Base-by-base conservation (phyloP, 1,140 invertebrate species). In the Pachypsylla venusta region DNA sequence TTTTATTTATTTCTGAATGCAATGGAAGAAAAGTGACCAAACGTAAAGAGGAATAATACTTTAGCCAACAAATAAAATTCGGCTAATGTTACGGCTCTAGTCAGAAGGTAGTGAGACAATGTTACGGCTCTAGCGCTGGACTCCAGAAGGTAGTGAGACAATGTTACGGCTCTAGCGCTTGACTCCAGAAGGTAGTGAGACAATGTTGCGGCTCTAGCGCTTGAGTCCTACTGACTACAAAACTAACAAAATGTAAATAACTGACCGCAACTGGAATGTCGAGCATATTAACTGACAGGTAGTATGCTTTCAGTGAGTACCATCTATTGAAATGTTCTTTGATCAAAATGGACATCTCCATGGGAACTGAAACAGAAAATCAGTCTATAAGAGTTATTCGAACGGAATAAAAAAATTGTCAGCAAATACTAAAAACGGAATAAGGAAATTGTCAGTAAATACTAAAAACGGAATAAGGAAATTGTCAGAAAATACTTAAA, bases 261-360 rank as follows among this genome's bases (percentile, higher is more conserved):
- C 78, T 77, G 71, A 87, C 79, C 54, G 82, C 80, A 57, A 89
- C 75, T 0, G 87, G 87, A 64, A 88, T 70, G 66, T 89, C 87
- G 0, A 93, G 80, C 28, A 96, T 68, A 0, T 89, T 93, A 54
- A 91, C 82, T 12, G 92, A 86, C 25, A 83, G 75, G 67, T 93
- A 97, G 67, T 92, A 97, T 4, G 89, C 83, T 69, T 92, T 93
- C 3, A 95, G 73, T 10, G 90, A 95, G 75, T 97, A 97, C 93
- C 93, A 97, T 69, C 92, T 80, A 70, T 97, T 97, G 61, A 95
- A 88, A 68, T 96, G 90, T 71, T 97, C 93, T 68, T 93, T 89
- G 19, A 85, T 78, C 64, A 96, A 77, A 59, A 94, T 90, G 5
- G 77, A 81, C 83, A 94, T 91, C 74, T 96, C 92, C 60, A 81